A percentile compares a stretch with the other conserved stretches of the same genome.
phyloP scores from a whole-genome alignment of 2,797 vertebrate genomes.

The Paramormyrops hopkinsi region DNA sequence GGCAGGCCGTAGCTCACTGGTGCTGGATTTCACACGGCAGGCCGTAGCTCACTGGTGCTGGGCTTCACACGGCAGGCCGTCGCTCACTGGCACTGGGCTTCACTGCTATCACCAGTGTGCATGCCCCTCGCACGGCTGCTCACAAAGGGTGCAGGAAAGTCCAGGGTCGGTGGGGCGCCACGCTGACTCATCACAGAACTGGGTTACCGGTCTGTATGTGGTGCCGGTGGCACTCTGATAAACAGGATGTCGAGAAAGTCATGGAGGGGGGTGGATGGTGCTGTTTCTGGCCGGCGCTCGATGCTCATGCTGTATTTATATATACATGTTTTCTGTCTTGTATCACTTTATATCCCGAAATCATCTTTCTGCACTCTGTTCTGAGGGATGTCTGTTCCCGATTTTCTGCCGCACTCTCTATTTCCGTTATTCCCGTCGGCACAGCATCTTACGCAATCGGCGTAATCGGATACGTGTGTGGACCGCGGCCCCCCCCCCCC shows the following conservation, averaged over 20 bases:
- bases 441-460: conserved; percentile 57
- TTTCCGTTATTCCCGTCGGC: conserved; percentile 29
- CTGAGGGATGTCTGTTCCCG: neutral
- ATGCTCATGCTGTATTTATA: neutral
- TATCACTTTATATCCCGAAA: neutral
- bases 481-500: conserved; percentile 5
- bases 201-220: neutral
- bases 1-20: conserved; percentile 44
- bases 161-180: neutral
- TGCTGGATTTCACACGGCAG: conserved; percentile 26
- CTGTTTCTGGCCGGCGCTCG: neutral
- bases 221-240: neutral
- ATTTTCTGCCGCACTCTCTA: neutral
- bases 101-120: neutral
- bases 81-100: conserved; percentile 46
- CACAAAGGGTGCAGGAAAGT: neutral
- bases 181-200: neutral
- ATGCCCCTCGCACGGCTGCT: neutral
- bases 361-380: neutral
- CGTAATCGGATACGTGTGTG: conserved; percentile 53
- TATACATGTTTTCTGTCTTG: neutral
- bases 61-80: conserved; percentile 28
- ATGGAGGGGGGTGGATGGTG: neutral
- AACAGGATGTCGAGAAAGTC: neutral
- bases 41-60: conserved; percentile 46